Evolutionary conservation across 2,888 invertebrate species (phyloP).

Genomic region (Drosophila differens): DNA sequence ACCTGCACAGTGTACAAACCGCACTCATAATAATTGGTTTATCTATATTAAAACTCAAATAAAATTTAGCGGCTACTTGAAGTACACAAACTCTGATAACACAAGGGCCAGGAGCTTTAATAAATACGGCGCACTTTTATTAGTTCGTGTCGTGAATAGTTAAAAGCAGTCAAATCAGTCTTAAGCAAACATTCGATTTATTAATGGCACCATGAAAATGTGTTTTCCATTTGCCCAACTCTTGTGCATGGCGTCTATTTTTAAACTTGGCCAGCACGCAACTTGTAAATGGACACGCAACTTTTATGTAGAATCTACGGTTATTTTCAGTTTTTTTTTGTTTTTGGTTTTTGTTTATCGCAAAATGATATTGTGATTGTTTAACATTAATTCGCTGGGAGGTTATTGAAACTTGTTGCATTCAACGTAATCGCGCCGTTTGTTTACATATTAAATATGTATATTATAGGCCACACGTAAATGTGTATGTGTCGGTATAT

Average conservation of each 20-base stretch:
- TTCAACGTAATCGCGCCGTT: slow-evolving; percentile 37
- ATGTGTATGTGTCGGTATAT: slow-evolving; percentile 15
- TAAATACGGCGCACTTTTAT: slow-evolving; percentile 38
- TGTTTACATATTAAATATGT: slow-evolving; percentile 66
- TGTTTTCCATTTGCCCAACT: not conserved
- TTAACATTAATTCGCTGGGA: slow-evolving; percentile 36
- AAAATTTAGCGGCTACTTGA: slow-evolving; percentile 44
- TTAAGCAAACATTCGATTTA: slow-evolving; percentile 24
- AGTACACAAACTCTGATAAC: slow-evolving; percentile 37
- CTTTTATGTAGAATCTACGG: not conserved
- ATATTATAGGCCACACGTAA: slow-evolving; percentile 50
- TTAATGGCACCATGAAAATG: not conserved
- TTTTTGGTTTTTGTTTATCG: slow-evolving; percentile 40
- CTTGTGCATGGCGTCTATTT: slow-evolving; percentile 1
- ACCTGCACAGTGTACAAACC: slow-evolving; percentile 16
- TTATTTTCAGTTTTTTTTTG: not conserved
- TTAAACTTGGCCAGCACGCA: slow-evolving; percentile 18
- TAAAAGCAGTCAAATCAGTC: slow-evolving; percentile 12
- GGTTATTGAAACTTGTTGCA: slow-evolving; percentile 80
- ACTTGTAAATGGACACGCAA: slow-evolving; percentile 27
- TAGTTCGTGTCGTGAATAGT: slow-evolving; percentile 38
- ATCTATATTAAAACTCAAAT: slow-evolving; percentile 22
- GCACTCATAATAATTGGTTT: slow-evolving; percentile 16
- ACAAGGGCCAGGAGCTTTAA: slow-evolving; percentile 6
- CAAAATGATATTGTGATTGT: slow-evolving; percentile 49